Percentiles rank a stretch among this genome's conserved stretches.
Evolutionary conservation across 1,140 invertebrate species (phyloP).

Genomic region (Pollicipes pollicipes): DNA sequence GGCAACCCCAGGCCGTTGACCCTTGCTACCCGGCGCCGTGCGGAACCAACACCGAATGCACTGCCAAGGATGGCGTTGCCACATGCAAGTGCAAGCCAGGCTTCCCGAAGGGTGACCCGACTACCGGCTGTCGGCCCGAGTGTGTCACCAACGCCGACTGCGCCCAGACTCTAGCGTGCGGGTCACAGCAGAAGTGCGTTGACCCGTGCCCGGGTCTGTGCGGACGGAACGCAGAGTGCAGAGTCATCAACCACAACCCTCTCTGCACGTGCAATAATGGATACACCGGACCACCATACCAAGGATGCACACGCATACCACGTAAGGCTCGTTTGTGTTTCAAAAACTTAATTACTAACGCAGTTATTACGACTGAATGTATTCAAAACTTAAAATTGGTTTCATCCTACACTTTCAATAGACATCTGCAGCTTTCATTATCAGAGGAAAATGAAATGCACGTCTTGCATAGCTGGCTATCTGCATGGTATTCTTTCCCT

Average conservation of each 20-base stretch:
- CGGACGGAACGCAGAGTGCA: conserved; percentile 21
- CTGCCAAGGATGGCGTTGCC: conserved; percentile 27
- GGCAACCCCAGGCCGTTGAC: not conserved
- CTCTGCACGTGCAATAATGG: not conserved
- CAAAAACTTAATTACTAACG: too few relatives aligned
- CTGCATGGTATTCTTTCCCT: too few relatives aligned
- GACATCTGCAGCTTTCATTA: too few relatives aligned
- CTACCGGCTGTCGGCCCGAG: conserved; percentile 51
- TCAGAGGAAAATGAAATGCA: too few relatives aligned
- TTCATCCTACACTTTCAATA: too few relatives aligned
- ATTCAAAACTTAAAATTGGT: too few relatives aligned
- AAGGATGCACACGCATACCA: too few relatives aligned
- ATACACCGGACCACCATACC: too few relatives aligned
- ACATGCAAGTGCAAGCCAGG: conserved; percentile 44
- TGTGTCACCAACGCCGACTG: conserved; percentile 30
- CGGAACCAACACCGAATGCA: conserved; percentile 53
- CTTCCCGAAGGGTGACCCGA: conserved; percentile 35
- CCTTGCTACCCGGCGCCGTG: conserved; percentile 56
- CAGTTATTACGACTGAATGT: too few relatives aligned
- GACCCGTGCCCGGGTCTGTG: conserved; percentile 31
- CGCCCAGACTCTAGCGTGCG: too few relatives aligned
- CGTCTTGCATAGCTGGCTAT: too few relatives aligned
- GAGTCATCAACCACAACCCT: conserved; percentile 21
- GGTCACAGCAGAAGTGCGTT: conserved; percentile 40
- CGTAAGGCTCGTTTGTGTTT: too few relatives aligned